A percentile compares a stretch with the other conserved stretches of the same genome.
These are phyloP conservation scores for Buceros bicornis DNA, from an alignment of 2,797 vertebrate genomes.

Conservation along the genomic window DNA sequence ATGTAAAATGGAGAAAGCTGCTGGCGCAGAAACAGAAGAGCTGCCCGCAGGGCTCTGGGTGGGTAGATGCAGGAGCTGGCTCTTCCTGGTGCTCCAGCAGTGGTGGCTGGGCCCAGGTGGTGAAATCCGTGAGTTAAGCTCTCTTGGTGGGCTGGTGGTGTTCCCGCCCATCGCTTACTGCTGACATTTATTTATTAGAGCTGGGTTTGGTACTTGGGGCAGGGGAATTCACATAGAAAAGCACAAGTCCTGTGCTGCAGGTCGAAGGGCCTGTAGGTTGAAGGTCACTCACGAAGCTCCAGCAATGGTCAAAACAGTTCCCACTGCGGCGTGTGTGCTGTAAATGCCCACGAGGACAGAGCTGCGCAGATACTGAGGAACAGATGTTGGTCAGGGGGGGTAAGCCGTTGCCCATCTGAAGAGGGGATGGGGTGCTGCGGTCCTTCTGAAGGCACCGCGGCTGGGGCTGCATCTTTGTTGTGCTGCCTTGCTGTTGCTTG, in stretches of 20 bases:
- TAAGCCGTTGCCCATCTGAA: not conserved
- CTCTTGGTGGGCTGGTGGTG: not conserved
- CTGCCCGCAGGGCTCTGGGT: not conserved
- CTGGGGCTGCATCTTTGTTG: accelerated
- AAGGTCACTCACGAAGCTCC: not conserved
- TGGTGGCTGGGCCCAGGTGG: not conserved
- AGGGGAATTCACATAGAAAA: not conserved
- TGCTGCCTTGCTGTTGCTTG: not conserved
- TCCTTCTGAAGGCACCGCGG: not conserved
- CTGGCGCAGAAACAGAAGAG: not conserved
- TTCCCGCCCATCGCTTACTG: not conserved
- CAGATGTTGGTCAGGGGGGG: not conserved
- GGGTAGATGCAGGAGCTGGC: not conserved
- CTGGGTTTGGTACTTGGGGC: not conserved
- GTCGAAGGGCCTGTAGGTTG: not conserved
- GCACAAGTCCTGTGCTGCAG: not conserved
- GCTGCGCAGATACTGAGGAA: not conserved
- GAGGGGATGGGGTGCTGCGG: not conserved
- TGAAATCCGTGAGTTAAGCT: not conserved
- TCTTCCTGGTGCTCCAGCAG: not conserved
- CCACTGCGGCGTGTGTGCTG: accelerated
- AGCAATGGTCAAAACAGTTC: not conserved
- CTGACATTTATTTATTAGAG: not conserved
- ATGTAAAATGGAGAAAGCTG: not conserved
- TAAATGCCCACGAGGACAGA: not conserved